Conservation (phyloP, 35 echinoderm and acorn worm species). For the Heliocidaris tuberculata region DNA sequence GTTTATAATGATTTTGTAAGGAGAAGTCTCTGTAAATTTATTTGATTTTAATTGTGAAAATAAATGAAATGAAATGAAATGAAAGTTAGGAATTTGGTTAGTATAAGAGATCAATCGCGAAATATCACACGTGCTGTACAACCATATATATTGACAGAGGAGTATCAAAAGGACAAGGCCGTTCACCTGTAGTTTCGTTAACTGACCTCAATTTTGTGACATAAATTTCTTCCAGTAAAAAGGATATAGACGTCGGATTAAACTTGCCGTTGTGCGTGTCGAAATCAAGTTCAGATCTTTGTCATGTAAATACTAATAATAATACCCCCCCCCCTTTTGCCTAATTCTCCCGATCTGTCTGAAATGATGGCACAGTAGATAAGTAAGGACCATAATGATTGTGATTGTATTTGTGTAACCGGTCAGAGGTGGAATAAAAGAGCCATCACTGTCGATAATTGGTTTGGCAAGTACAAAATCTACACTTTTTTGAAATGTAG, state of each 20-base stretch:
- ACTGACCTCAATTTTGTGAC: too few relatives aligned
- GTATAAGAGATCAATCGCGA: too few relatives aligned
- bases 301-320: too few relatives aligned
- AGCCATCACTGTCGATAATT: neutral
- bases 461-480: neutral
- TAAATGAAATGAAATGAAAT: too few relatives aligned
- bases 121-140: too few relatives aligned
- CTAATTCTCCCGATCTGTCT: neutral
- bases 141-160: too few relatives aligned
- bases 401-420: neutral
- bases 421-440: neutral
- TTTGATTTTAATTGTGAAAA: too few relatives aligned
- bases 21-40: too few relatives aligned
- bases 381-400: neutral
- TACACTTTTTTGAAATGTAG: neutral
- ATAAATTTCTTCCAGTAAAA: neutral
- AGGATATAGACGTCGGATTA: neutral
- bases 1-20: too few relatives aligned
- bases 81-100: too few relatives aligned
- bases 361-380: neutral
- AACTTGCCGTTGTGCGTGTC: neutral
- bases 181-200: too few relatives aligned
- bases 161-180: too few relatives aligned
- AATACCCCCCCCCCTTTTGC: neutral
- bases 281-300: neutral